Conservation (phyloP, 2,888 invertebrate genomes). For the Eupsilia transversa region DNA sequence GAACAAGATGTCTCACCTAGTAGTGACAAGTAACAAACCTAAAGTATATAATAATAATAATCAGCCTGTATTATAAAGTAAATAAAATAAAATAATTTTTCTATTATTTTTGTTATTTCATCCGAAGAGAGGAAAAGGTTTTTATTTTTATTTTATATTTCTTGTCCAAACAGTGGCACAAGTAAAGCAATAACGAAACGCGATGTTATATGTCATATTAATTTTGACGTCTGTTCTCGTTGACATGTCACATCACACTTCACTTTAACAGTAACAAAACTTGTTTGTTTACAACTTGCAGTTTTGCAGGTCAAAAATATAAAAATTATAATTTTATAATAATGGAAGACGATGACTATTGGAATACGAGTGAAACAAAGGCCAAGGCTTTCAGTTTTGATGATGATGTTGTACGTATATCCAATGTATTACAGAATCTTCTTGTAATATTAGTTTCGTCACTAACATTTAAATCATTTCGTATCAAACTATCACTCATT, state of each 20-base stretch:
- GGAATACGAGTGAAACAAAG: constrained; percentile 94
- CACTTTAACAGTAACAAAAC: constrained; percentile 1
- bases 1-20: no score
- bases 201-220: constrained; percentile 5
- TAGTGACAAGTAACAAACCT: no score
- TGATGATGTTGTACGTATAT: constrained; percentile 92
- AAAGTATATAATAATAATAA: no score
- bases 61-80: no score
- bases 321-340: background rate
- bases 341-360: constrained; percentile 92
- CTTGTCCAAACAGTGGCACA: no score
- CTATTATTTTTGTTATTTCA: no score
- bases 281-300: constrained; percentile 40
- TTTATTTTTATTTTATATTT: no score
- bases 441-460: background rate
- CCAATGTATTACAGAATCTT: background rate
- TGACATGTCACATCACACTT: constrained; percentile 25
- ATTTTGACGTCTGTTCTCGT: background rate
- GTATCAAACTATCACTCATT: background rate
- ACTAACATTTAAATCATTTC: constrained; percentile 1
- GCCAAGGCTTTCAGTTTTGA: constrained; percentile 94
- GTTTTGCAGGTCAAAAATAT: background rate
- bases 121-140: no score
- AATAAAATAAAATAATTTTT: no score
- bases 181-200: constrained; percentile 53